Evolutionary conservation across 2,797 vertebrate species (phyloP).

Genomic region (Urophycis tenuis): DNA sequence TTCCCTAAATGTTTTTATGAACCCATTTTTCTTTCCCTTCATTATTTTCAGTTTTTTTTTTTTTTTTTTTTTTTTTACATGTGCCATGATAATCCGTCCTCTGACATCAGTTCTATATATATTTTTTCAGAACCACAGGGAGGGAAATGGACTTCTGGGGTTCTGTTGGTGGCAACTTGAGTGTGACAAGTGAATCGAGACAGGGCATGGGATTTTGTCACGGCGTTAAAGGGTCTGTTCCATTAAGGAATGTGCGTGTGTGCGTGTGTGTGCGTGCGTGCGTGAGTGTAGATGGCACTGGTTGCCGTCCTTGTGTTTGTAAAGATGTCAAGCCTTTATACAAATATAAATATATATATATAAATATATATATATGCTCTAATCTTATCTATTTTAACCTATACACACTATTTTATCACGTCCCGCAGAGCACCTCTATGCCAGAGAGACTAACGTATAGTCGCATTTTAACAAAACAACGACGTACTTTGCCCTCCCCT

Average conservation of each 20-base stretch:
- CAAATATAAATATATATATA: constrained; percentile 47
- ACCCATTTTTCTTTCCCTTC: neutral
- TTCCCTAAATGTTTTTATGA: neutral
- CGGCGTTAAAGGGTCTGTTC: constrained; percentile 42
- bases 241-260: constrained; percentile 23
- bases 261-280: constrained; percentile 1
- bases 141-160: constrained; percentile 8
- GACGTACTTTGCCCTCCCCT: constrained; percentile 50
- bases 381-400: constrained; percentile 60
- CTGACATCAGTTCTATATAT: constrained; percentile 10
- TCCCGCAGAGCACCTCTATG: constrained; percentile 49
- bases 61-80: neutral
- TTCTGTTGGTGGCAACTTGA: constrained; percentile 37
- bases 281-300: constrained; percentile 59
- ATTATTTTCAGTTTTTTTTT: too few species aligned
- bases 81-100: constrained; percentile 1
- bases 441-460: constrained; percentile 41
- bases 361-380: constrained; percentile 41
- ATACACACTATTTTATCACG: constrained; percentile 57
- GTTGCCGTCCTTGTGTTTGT: constrained; percentile 59
- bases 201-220: constrained; percentile 41
- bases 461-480: constrained; percentile 34
- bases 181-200: constrained; percentile 35
- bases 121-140: constrained; percentile 13
- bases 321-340: constrained; percentile 59